A percentile compares a stretch with the other conserved stretches of the same genome.
phyloP scores from a whole-genome alignment of 2,797 vertebrate species.

The Cynopterus sphinx region DNA sequence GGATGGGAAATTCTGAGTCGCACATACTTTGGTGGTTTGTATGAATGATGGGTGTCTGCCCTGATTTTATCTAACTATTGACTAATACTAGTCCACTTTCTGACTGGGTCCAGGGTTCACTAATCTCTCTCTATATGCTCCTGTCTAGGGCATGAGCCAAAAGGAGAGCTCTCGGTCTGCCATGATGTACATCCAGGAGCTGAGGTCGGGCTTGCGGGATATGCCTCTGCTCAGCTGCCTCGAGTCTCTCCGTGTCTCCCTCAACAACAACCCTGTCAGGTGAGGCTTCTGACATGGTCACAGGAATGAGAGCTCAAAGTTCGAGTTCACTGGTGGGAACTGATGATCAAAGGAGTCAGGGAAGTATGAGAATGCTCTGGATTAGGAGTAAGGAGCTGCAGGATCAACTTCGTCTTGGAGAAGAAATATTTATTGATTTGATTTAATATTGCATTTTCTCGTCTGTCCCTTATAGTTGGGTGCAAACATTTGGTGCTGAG shows the following conservation, averaged over 20 bases:
- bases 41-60: background rate
- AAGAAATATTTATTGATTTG: background rate
- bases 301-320: background rate
- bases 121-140: background rate
- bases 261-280: constrained; percentile 97
- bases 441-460: constrained; percentile 23
- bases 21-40: background rate
- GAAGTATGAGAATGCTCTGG: background rate
- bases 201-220: constrained; percentile 89
- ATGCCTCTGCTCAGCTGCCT: constrained; percentile 89
- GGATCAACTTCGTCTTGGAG: background rate
- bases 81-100: background rate
- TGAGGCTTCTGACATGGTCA: constrained; percentile 74
- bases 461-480: constrained; percentile 88
- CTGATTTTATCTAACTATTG: background rate
- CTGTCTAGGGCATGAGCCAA: constrained; percentile 90
- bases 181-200: constrained; percentile 93
- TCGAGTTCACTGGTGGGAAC: background rate
- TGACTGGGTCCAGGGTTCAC: background rate
- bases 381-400: background rate
- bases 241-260: constrained; percentile 94
- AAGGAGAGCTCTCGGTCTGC: constrained; percentile 93
- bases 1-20: background rate
- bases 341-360: background rate
- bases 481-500: constrained; percentile 94